Evolutionary conservation across 2,888 invertebrate species (phyloP).

Genomic region (Patella ulyssiponensis): DNA sequence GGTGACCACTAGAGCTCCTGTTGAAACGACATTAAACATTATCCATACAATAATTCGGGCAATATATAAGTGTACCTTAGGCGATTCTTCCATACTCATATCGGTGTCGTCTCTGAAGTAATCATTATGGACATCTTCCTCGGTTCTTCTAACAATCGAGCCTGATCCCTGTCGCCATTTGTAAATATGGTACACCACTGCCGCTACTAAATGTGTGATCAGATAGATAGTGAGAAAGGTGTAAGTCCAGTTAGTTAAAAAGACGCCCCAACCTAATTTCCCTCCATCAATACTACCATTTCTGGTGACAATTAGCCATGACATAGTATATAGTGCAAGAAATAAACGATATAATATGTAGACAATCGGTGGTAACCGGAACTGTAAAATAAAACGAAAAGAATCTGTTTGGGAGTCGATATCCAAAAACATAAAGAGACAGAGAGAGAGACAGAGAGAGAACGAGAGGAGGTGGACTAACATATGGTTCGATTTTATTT

Average conservation of each 20-base stretch:
- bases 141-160: neutral
- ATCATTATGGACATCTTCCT: neutral
- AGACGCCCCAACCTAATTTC: constrained; percentile 45
- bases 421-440: too few species aligned
- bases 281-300: too few species aligned
- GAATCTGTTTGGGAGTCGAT: too few species aligned
- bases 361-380: neutral
- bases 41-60: constrained; percentile 48
- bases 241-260: constrained; percentile 68
- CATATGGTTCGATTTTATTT: too few species aligned
- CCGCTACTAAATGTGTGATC: constrained; percentile 41
- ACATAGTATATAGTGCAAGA: neutral
- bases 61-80: neutral
- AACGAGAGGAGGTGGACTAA: too few species aligned
- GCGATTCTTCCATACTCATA: neutral
- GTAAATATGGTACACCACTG: constrained; percentile 34
- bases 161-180: constrained; percentile 27
- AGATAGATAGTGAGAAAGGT: constrained; percentile 55
- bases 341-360: neutral
- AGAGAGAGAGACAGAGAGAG: too few species aligned
- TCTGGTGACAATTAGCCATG: neutral
- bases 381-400: neutral
- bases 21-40: constrained; percentile 49
- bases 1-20: constrained; percentile 56
- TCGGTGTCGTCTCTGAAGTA: neutral